Base-by-base conservation (phyloP, 1,140 invertebrate species). In the Zaprionus ghesquierei region DNA sequence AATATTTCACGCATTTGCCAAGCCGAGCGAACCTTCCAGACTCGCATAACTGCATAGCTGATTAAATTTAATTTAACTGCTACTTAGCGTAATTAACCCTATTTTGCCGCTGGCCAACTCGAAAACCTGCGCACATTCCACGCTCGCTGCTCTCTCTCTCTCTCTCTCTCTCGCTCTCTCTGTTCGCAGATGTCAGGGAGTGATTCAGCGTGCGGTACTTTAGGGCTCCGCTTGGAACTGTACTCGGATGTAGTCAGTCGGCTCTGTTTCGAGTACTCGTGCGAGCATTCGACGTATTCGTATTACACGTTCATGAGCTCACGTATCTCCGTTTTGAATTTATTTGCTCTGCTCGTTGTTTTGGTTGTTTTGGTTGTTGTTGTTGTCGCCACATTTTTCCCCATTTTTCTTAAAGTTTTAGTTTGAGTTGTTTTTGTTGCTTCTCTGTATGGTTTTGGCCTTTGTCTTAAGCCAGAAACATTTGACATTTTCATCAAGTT, bases 401-500 rank as follows among this genome's bases (percentile, higher is more conserved):
- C 18, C 27, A 29, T 68, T 50, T 41, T 70, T 25, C 13, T 62
- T 44, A 31, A 29, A 29, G 12, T 35, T 29, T 65, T 74, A 63
- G 75, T 63, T 60, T 76, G 35, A 41, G 35, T 41, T 29, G 51
- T 75, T 54, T 69, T 74, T 51, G 62, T 64, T 63, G 49, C 64
- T 66, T 77, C 61, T 70, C 46, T 79, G 63, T 77, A 62, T 69
- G 60, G 25, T 66, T 77, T 60, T 87, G 81, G 82, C 81, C 82
- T 86, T 86, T 86, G 81, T 81, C 82, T 81, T 86, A 87, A 76
- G 71, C 82, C 75, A 87, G 75, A 81, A 87, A 86, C 81, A 87
- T 86, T 86, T 86, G 81, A 86, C 81, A 87, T 85, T 85, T 85
- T 85, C 81, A 85, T 85, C 81, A 85, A 85, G 74, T 86, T 85